phyloP scores from a whole-genome alignment of 2,113 vertebrate genomes.

The Redunca redunca region DNA sequence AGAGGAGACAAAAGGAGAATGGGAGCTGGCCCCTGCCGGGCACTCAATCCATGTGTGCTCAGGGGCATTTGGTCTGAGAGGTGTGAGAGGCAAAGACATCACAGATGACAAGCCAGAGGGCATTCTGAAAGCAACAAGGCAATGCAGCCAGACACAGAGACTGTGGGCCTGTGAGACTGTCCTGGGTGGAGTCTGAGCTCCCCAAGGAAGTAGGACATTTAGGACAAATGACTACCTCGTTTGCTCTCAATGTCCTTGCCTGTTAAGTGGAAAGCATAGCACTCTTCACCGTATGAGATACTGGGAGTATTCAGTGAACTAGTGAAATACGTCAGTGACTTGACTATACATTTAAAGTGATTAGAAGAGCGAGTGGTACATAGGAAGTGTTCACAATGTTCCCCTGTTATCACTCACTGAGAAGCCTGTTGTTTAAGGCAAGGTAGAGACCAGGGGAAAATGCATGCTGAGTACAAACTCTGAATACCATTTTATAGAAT shows the following conservation, averaged over 20 bases:
- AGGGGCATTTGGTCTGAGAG: neutral
- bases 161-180: neutral
- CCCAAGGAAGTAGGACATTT: neutral
- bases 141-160: neutral
- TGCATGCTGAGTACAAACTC: neutral
- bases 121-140: neutral
- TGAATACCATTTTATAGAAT: neutral
- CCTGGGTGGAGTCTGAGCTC: neutral
- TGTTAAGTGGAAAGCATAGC: neutral
- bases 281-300: neutral
- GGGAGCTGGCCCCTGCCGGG: rapidly evolving
- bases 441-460: neutral
- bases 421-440: neutral
- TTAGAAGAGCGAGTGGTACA: neutral
- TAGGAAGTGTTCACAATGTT: neutral
- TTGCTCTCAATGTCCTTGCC: neutral
- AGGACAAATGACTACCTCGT: neutral
- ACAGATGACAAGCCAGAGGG: neutral
- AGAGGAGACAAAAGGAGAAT: neutral
- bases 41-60: neutral
- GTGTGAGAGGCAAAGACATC: neutral
- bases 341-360: neutral
- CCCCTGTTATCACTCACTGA: neutral
- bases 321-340: neutral
- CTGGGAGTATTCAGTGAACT: neutral